Conservation (phyloP, 2,888 invertebrate species). For the Ochropleura plecta region DNA sequence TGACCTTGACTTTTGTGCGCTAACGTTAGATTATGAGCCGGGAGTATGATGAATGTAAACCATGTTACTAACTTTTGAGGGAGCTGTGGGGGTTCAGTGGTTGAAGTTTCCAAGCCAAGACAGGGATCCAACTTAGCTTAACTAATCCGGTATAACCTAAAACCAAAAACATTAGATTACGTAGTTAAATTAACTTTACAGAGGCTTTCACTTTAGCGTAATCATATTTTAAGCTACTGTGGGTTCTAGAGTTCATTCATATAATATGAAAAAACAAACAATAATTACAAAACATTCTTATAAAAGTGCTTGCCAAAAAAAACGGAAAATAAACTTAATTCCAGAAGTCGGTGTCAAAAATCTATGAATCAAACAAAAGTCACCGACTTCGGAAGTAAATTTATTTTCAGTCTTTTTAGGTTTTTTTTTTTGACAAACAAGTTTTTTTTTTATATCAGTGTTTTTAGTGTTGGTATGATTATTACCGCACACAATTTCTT, state of each 20-base stretch:
- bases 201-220: not conserved
- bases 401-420: no score
- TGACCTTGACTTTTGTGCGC: not conserved
- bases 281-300: not conserved
- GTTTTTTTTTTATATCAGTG: no score
- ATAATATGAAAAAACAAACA: no score
- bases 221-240: not conserved
- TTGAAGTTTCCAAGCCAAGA: not conserved
- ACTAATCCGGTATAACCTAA: not conserved
- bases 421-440: no score
- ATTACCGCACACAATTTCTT: no score
- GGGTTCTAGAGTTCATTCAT: not conserved
- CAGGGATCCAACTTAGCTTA: not conserved
- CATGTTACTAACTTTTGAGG: not conserved
- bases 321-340: no score
- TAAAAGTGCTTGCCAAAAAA: not conserved
- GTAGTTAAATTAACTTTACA: not conserved
- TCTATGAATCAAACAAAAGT: no score
- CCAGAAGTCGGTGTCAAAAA: no score
- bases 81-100: not conserved
- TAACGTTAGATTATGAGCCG: not conserved
- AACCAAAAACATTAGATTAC: not conserved
- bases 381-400: no score
- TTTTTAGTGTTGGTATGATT: no score
- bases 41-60: not conserved